Conservation (phyloP, 2,113 vertebrate species). For the Microcebus murinus region DNA sequence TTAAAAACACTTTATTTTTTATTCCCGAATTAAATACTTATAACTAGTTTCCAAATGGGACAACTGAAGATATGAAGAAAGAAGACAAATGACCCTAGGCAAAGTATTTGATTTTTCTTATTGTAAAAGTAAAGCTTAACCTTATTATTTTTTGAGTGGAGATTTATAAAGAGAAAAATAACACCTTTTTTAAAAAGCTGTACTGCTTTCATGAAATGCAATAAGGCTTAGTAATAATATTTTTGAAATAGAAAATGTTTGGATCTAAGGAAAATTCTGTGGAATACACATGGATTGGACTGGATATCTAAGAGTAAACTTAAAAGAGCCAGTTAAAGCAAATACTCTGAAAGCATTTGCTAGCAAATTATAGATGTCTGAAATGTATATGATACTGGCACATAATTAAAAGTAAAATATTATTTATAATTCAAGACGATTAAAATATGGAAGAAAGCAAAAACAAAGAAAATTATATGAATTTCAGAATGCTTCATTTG, state of each 20-base stretch:
- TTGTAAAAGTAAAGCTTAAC: constrained; percentile 43
- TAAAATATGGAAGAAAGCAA: constrained; percentile 23
- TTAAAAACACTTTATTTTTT: constrained; percentile 58
- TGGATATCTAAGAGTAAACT: neutral
- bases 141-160: constrained; percentile 41
- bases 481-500: neutral
- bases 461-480: neutral
- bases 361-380: constrained; percentile 1
- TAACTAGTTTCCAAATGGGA: constrained; percentile 38
- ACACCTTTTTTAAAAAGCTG: neutral
- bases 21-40: constrained; percentile 54
- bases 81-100: constrained; percentile 42
- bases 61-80: neutral
- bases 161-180: constrained; percentile 58
- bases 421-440: constrained; percentile 33
- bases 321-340: neutral
- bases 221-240: neutral
- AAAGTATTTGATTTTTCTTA: constrained; percentile 43
- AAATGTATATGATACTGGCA: neutral
- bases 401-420: constrained; percentile 36
- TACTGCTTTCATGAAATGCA: constrained; percentile 40
- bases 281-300: neutral
- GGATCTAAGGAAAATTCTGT: constrained; percentile 42
- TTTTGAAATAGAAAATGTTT: constrained; percentile 21
- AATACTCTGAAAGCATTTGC: constrained; percentile 40